These are phyloP conservation scores for Toxostoma redivivum DNA, from an alignment of 2,113 vertebrate genomes.

Conservation along the genomic window DNA sequence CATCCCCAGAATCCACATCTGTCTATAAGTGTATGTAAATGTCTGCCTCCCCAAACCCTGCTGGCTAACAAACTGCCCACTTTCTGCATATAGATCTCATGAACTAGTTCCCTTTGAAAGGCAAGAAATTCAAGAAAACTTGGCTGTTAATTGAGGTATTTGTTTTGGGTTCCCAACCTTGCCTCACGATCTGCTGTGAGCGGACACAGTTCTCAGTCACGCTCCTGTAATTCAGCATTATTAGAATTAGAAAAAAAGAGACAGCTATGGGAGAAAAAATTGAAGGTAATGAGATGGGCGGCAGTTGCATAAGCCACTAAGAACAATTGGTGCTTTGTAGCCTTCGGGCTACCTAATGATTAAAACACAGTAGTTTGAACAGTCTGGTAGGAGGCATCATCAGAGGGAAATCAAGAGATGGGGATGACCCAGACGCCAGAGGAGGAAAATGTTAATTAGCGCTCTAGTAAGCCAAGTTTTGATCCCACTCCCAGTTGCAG, in stretches of 20 bases:
- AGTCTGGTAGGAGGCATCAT: constrained; percentile 6
- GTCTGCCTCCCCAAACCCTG: background rate
- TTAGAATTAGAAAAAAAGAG: constrained; percentile 36
- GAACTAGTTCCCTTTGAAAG: background rate
- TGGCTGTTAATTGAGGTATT: constrained; percentile 39
- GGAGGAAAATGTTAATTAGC: constrained; percentile 26
- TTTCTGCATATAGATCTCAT: background rate
- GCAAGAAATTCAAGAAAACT: background rate
- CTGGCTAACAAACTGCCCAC: background rate
- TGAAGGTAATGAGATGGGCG: constrained; percentile 58
- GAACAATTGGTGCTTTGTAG: constrained; percentile 50
- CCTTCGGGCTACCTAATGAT: constrained; percentile 41
- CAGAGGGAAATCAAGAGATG: background rate
- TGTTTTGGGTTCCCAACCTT: constrained; percentile 1
- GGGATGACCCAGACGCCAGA: background rate
- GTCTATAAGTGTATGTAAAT: background rate
- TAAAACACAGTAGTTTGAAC: constrained; percentile 34
- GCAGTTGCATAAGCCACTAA: constrained; percentile 27
- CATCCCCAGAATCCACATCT: background rate
- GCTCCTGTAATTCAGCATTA: constrained; percentile 48
- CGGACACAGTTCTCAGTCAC: background rate
- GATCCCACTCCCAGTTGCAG: accelerated
- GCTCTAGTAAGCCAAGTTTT: constrained; percentile 18
- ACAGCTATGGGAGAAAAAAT: constrained; percentile 23
- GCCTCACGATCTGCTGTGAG: background rate